phyloP scores from a whole-genome alignment of 2,113 vertebrate species.

The Arvicanthis niloticus region DNA sequence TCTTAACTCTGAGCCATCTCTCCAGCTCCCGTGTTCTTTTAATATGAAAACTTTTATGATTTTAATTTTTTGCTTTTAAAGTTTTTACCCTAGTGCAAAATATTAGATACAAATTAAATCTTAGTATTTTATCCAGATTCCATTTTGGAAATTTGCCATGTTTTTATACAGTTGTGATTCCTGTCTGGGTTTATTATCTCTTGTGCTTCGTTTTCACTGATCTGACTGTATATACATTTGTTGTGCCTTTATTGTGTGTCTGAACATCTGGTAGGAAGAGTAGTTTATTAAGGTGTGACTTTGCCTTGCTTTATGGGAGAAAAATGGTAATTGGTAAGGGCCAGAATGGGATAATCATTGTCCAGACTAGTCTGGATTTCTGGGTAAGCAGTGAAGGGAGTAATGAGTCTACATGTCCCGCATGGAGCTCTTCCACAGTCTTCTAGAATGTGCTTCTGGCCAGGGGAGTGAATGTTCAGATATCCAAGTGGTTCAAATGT shows the following conservation, averaged over 20 bases:
- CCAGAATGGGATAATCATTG: not conserved
- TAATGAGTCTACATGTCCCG: no score
- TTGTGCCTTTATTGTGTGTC: not conserved
- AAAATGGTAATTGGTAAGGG: not conserved
- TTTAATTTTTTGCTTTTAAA: slow-evolving; percentile 5
- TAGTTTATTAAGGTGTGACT: not conserved
- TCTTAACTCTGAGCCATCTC: no score
- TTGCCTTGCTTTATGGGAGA: not conserved
- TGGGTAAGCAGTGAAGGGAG: not conserved
- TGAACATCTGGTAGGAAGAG: not conserved
- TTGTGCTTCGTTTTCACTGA: not conserved
- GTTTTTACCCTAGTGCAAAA: not conserved
- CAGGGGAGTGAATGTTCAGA: not conserved
- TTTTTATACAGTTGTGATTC: not conserved
- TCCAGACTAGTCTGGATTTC: not conserved
- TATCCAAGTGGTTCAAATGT: not conserved
- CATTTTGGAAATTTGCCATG: not conserved
- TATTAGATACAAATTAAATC: not conserved
- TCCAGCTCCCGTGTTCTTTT: not conserved
- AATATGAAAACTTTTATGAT: not conserved
- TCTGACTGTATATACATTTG: not conserved
- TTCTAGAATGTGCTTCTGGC: not conserved
- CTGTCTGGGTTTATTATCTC: not conserved
- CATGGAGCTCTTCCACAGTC: not conserved
- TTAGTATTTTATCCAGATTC: not conserved